phyloP scores from a whole-genome alignment of 2,888 invertebrate genomes.

The Linnaemya tessellans region DNA sequence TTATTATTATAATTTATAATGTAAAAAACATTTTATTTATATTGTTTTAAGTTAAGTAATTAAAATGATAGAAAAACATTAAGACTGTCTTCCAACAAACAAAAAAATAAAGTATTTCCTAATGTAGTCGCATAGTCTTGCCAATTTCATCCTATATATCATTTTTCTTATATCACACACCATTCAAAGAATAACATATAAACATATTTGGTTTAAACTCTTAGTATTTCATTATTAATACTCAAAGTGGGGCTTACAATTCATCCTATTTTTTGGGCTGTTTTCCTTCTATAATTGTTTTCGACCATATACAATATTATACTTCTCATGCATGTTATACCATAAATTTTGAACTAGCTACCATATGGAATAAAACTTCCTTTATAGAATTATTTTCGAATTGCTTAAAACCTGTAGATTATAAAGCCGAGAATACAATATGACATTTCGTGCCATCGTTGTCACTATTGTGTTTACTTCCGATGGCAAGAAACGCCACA shows the following conservation, averaged over 20 bases:
- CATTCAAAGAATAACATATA: background rate
- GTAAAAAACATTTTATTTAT: conserved; percentile 52
- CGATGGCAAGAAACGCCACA: too few relatives aligned
- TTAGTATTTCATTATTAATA: background rate
- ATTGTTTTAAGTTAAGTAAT: conserved; percentile 63
- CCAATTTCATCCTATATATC: conserved; percentile 15
- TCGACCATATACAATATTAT: background rate
- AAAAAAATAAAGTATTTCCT: background rate
- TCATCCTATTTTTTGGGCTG: too few relatives aligned
- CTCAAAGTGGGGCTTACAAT: too few relatives aligned
- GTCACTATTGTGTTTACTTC: too few relatives aligned
- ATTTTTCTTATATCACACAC: background rate
- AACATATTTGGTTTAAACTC: background rate
- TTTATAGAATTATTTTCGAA: too few relatives aligned
- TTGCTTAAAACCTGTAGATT: too few relatives aligned
- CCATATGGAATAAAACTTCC: too few relatives aligned
- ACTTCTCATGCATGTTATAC: background rate
- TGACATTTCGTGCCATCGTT: too few relatives aligned
- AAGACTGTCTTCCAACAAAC: conserved; percentile 51
- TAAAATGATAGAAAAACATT: conserved; percentile 62
- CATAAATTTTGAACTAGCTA: background rate
- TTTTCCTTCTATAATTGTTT: background rate
- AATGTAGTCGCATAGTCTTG: conserved; percentile 21
- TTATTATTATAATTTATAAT: conserved; percentile 61
- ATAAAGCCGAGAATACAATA: too few relatives aligned